A percentile compares a stretch with the other conserved stretches of the same genome.
Conservation (phyloP, 2,113 vertebrate genomes). For the Nanorana parkeri region DNA sequence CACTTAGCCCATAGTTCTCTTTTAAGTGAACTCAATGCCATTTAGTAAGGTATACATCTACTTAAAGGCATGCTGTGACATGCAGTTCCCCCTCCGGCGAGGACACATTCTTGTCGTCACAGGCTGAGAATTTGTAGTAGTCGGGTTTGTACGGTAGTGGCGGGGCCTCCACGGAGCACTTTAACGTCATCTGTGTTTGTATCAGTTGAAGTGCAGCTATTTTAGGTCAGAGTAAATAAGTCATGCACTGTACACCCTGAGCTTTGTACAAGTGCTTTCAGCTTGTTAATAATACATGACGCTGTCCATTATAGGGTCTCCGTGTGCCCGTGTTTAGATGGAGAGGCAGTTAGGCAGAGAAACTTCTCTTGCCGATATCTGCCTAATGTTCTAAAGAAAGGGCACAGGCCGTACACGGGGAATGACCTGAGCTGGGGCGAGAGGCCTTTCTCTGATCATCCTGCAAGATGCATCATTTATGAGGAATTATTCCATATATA, state of each 20-base stretch:
- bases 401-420: conserved; percentile 48
- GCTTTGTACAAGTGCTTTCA: conserved; percentile 73
- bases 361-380: conserved; percentile 61
- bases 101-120: too few relatives aligned
- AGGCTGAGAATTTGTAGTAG: background rate
- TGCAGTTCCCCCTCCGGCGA: too few relatives aligned
- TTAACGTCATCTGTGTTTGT: conserved; percentile 73
- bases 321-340: conserved; percentile 62
- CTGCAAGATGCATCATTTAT: conserved; percentile 63
- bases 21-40: too few relatives aligned
- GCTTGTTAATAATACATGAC: conserved; percentile 80
- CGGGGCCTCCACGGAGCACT: conserved; percentile 66
- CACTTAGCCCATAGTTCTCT: too few relatives aligned
- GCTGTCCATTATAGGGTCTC: conserved; percentile 79
- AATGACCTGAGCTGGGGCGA: conserved; percentile 64
- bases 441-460: conserved; percentile 64
- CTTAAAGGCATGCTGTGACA: too few relatives aligned
- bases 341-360: conserved; percentile 67
- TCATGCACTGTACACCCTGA: conserved; percentile 66
- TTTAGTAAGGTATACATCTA: too few relatives aligned
- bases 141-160: background rate
- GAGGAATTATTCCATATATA: conserved; percentile 49
- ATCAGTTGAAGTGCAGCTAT: conserved; percentile 75
- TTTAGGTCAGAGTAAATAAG: conserved; percentile 76
- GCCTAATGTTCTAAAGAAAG: conserved; percentile 63